Conservation (phyloP, 1,140 invertebrate genomes). For the Drosophila kepulauana region DNA sequence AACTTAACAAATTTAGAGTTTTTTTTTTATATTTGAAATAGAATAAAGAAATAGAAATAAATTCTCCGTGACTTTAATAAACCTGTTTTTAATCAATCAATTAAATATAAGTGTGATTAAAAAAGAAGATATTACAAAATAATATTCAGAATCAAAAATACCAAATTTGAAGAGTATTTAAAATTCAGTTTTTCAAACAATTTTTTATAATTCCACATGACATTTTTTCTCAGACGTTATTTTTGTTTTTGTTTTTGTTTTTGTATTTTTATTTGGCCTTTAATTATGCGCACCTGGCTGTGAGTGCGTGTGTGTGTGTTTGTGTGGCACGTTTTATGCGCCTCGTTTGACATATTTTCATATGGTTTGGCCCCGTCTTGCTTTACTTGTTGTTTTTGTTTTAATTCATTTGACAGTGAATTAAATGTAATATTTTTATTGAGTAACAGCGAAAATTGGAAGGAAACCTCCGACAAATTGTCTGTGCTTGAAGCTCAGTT, state of each 20-base stretch:
- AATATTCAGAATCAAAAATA: neutral
- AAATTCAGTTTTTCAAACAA: neutral
- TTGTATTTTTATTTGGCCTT: constrained; percentile 45
- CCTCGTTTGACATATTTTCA: constrained; percentile 41
- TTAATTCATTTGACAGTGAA: constrained; percentile 30
- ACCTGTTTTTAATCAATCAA: neutral
- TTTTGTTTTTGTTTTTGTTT: constrained; percentile 10
- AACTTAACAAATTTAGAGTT: no score
- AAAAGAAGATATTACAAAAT: neutral
- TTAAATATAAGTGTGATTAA: neutral
- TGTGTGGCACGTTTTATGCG: constrained; percentile 34
- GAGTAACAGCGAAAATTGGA: constrained; percentile 10
- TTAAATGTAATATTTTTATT: constrained; percentile 20
- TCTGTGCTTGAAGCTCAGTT: constrained; percentile 1
- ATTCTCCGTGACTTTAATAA: no score
- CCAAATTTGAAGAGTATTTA: neutral
- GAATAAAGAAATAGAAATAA: no score
- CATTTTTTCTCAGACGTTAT: neutral
- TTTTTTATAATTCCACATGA: neutral
- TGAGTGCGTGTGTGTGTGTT: constrained; percentile 6
- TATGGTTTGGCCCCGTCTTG: constrained; percentile 8
- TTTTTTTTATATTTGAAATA: no score
- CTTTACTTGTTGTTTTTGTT: neutral
- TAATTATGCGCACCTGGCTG: constrained; percentile 59
- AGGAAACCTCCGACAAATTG: neutral